Evolutionary conservation across 1,140 invertebrate genomes (phyloP).

Genomic region (Bombus sibiricus): DNA sequence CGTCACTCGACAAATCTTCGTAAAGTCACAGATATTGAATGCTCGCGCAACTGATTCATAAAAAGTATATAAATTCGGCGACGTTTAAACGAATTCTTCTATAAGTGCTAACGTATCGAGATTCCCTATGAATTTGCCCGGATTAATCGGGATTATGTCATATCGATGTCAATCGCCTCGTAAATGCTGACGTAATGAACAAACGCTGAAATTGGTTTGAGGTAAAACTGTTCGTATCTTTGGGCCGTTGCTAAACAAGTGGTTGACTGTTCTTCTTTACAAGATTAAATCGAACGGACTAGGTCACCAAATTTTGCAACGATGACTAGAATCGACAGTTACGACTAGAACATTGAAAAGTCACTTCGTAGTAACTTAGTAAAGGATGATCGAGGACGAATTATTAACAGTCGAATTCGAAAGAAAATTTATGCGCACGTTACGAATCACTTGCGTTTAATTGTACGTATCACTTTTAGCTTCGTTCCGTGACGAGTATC

Average conservation of each 20-base stretch:
- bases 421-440: too few relatives aligned
- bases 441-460: too few relatives aligned
- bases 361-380: too few relatives aligned
- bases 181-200: constrained; percentile 49
- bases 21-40: background rate
- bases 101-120: background rate
- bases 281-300: background rate
- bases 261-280: background rate
- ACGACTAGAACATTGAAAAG: background rate
- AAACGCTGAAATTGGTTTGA: background rate
- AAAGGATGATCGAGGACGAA: too few relatives aligned
- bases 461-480: too few relatives aligned
- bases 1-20: background rate
- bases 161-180: constrained; percentile 37
- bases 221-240: background rate
- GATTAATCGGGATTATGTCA: constrained; percentile 52
- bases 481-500: too few relatives aligned
- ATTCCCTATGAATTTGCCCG: background rate
- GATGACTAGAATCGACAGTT: background rate
- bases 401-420: too few relatives aligned
- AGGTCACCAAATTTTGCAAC: background rate
- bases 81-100: constrained; percentile 26
- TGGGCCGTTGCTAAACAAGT: background rate
- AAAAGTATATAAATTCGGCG: background rate
- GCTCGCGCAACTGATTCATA: background rate